These are phyloP conservation scores for Spatulosminthurus flaviceps DNA, from an alignment of 2,888 invertebrate genomes.

Conservation along the genomic window DNA sequence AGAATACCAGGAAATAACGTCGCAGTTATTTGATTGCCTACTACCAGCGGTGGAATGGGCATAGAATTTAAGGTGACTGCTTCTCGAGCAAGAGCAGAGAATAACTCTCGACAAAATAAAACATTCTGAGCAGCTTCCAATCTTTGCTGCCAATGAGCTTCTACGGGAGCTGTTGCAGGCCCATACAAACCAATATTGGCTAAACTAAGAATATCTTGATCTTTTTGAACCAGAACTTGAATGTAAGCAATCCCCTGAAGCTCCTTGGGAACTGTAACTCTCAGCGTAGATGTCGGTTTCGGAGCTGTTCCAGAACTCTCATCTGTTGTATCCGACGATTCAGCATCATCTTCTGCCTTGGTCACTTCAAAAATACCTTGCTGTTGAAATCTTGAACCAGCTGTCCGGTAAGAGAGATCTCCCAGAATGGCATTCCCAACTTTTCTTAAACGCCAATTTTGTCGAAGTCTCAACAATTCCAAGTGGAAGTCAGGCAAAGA, in stretches of 20 bases:
- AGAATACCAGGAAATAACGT: slow-evolving; percentile 93
- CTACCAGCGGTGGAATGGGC: slow-evolving; percentile 96
- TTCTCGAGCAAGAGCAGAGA: slow-evolving; percentile 91
- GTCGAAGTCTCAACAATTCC: slow-evolving; percentile 84
- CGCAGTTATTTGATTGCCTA: slow-evolving; percentile 96
- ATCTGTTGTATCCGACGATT: slow-evolving; percentile 18
- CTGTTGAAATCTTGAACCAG: slow-evolving; percentile 92
- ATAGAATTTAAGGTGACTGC: slow-evolving; percentile 88
- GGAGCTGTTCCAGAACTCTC: slow-evolving; percentile 64
- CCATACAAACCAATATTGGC: slow-evolving; percentile 82
- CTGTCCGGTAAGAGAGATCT: slow-evolving; percentile 93
- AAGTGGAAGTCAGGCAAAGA: slow-evolving; percentile 91
- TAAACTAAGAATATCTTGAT: slow-evolving; percentile 88
- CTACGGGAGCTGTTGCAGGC: slow-evolving; percentile 77
- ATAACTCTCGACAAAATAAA: slow-evolving; percentile 94
- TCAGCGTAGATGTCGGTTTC: slow-evolving; percentile 78
- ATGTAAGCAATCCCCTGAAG: slow-evolving; percentile 96
- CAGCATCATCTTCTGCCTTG: slow-evolving; percentile 83
- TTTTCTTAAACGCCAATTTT: slow-evolving; percentile 96
- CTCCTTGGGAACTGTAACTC: slow-evolving; percentile 93
- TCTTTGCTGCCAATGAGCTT: slow-evolving; percentile 93
- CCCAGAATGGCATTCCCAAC: slow-evolving; percentile 94
- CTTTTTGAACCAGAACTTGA: slow-evolving; percentile 93
- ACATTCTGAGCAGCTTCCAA: slow-evolving; percentile 98
- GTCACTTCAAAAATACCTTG: slow-evolving; percentile 95